Conservation (phyloP, 2,113 vertebrate genomes). For the Ceyx melanurus region DNA sequence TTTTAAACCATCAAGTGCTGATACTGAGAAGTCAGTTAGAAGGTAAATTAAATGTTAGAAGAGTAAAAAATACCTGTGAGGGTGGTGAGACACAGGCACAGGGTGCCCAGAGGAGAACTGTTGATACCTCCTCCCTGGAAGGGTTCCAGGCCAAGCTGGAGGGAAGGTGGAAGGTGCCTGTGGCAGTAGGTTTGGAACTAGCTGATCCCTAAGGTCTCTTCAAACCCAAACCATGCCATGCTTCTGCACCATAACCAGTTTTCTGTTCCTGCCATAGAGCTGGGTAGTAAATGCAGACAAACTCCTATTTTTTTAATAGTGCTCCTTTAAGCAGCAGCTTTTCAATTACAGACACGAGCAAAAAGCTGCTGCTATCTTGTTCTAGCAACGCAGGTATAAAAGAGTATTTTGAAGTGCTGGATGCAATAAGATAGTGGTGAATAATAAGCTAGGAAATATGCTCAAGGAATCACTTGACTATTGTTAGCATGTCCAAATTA, state of each 20-base stretch:
- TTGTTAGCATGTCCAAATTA: not conserved
- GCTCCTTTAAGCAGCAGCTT: not conserved
- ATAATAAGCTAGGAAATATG: constrained; percentile 63
- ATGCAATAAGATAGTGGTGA: constrained; percentile 35
- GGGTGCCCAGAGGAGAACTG: not conserved
- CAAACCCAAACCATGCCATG: not conserved
- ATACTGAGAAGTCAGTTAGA: too few relatives aligned
- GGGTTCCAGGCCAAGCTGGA: not conserved
- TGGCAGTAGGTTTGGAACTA: not conserved
- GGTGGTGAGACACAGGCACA: not conserved
- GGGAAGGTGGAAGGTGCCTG: too few relatives aligned
- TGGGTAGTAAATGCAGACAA: not conserved
- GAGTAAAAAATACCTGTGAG: too few relatives aligned
- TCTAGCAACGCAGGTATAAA: constrained; percentile 43
- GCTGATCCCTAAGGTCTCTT: not conserved
- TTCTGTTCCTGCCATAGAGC: not conserved
- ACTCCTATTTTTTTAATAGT: not conserved
- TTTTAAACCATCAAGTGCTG: not conserved
- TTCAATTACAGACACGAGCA: constrained; percentile 11
- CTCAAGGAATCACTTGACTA: constrained; percentile 55
- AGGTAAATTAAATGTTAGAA: too few relatives aligned
- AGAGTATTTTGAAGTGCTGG: constrained; percentile 46
- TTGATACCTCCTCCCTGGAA: not conserved
- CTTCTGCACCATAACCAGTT: not conserved
- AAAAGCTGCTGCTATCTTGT: constrained; percentile 39